A percentile compares a stretch with the other conserved stretches of the same genome.
These are phyloP conservation scores for Campoletis sonorensis DNA, from an alignment of 1,140 invertebrate genomes.

Conservation along the genomic window DNA sequence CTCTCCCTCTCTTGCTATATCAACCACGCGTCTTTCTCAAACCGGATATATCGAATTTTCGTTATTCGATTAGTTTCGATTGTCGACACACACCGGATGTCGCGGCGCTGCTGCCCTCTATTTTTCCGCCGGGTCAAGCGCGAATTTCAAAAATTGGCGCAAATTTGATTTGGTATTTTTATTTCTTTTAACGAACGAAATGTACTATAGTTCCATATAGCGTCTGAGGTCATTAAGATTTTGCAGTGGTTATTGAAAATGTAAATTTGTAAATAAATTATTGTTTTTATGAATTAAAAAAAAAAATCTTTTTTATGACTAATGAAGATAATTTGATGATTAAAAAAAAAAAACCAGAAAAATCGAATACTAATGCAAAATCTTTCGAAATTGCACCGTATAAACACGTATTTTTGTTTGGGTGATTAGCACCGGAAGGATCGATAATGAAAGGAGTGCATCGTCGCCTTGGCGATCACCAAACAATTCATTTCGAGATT, in stretches of 20 bases:
- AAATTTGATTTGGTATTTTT: neutral
- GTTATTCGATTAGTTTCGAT: slow-evolving; percentile 34
- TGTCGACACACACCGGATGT: neutral
- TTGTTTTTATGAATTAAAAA: too few species aligned
- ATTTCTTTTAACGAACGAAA: too few species aligned
- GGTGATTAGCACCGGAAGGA: too few species aligned
- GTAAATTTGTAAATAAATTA: too few species aligned
- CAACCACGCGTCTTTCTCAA: slow-evolving; percentile 17
- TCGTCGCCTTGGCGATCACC: slow-evolving; percentile 35
- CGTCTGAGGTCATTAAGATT: too few species aligned
- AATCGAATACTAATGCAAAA: too few species aligned
- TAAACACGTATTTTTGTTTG: too few species aligned
- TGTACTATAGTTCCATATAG: too few species aligned
- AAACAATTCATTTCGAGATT: slow-evolving; percentile 27
- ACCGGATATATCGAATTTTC: slow-evolving; percentile 30
- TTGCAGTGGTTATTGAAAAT: too few species aligned
- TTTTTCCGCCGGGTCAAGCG: neutral
- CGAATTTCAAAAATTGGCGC: neutral
- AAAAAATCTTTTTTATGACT: neutral
- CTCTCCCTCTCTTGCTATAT: neutral
- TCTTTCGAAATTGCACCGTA: too few species aligned
- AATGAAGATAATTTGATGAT: neutral
- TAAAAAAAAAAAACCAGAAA: too few species aligned
- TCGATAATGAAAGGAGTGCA: neutral
- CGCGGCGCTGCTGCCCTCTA: neutral